Evolutionary conservation across 37 sponge, comb jelly and placozoan species (phyloP).

Genomic region (Halisarca cf. caerulea): DNA sequence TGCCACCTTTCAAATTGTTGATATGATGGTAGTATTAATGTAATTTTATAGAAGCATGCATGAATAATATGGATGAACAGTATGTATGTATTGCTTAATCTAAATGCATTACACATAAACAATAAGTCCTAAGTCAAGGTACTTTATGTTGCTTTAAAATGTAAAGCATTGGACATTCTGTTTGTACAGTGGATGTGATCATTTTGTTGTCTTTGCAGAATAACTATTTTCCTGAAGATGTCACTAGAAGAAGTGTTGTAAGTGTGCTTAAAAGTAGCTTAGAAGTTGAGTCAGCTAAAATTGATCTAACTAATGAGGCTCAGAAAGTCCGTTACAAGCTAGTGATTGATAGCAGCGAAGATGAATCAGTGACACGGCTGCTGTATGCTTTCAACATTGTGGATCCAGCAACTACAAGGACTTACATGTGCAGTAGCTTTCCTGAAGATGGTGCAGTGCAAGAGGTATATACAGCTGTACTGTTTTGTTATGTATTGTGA

Average conservation of each 20-base stretch:
- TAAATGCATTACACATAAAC: too few species aligned
- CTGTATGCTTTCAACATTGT: conserved; percentile 73
- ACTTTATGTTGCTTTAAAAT: too few species aligned
- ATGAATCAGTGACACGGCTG: conserved; percentile 72
- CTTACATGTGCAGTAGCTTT: conserved; percentile 84
- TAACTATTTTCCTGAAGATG: background rate
- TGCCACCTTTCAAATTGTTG: too few species aligned
- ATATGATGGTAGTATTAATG: too few species aligned
- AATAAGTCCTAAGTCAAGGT: too few species aligned
- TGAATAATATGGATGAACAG: too few species aligned
- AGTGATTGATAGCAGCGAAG: conserved; percentile 86
- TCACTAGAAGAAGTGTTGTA: background rate
- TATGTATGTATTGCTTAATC: too few species aligned
- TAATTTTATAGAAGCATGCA: too few species aligned
- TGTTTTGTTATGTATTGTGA: too few species aligned
- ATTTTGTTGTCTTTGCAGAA: too few species aligned
- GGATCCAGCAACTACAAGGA: conserved; percentile 47
- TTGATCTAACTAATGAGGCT: background rate
- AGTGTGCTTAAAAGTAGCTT: background rate
- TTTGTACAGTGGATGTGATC: too few species aligned
- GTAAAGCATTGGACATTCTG: too few species aligned
- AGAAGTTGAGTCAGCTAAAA: background rate
- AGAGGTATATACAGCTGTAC: conserved; percentile 35
- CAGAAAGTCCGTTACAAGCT: conserved; percentile 88
- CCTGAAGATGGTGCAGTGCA: conserved; percentile 78